phyloP scores from a whole-genome alignment of 2,888 invertebrate genomes.

The Heterodera filipjevi region DNA sequence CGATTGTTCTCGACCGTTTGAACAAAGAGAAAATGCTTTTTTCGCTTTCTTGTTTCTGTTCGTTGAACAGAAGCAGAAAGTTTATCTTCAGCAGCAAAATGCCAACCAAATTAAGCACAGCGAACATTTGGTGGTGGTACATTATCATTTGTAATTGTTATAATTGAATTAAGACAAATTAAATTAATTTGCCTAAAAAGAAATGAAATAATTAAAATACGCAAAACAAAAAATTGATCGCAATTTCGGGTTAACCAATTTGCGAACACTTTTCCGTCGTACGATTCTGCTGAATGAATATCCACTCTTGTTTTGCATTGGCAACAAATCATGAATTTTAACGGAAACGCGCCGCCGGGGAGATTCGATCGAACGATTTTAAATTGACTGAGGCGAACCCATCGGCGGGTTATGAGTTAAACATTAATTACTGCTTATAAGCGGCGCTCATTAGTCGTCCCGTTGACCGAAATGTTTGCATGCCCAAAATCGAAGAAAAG shows the following conservation, averaged over 20 bases:
- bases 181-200: neutral
- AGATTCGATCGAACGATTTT: neutral
- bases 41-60: neutral
- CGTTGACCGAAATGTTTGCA: neutral
- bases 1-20: neutral
- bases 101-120: neutral
- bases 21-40: conserved; percentile 3
- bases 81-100: conserved; percentile 3
- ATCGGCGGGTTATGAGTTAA: neutral
- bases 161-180: no score
- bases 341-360: neutral
- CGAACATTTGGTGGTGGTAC: neutral
- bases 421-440: neutral
- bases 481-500: neutral
- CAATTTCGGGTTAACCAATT: neutral
- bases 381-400: neutral
- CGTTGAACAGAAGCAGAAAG: neutral
- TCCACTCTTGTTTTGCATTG: neutral
- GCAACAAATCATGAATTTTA: conserved; percentile 2
- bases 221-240: neutral
- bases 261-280: neutral
- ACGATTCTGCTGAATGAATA: neutral
- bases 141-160: neutral
- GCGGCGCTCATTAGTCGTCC: neutral
- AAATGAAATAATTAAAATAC: neutral